A percentile compares a stretch with the other conserved stretches of the same genome.
phyloP scores from a whole-genome alignment of 2,797 vertebrate species.

The Sarcoramphus papa region DNA sequence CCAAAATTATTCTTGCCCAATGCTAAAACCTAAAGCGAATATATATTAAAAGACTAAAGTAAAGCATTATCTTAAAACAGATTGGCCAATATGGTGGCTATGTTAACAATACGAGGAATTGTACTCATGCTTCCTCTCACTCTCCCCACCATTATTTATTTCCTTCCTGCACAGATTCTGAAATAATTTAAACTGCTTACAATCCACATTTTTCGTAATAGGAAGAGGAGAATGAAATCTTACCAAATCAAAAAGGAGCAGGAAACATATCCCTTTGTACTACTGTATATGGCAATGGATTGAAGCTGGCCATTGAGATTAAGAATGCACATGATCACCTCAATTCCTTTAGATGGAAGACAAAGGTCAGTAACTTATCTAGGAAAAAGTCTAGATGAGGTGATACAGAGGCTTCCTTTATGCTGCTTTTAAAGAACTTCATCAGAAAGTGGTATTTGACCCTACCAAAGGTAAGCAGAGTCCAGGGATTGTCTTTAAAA shows the following conservation, averaged over 20 bases:
- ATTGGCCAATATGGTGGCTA: background rate
- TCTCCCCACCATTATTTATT: background rate
- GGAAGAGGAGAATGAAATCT: background rate
- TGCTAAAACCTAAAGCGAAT: background rate
- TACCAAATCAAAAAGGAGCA: background rate
- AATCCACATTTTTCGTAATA: background rate
- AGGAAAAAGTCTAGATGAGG: constrained; percentile 15
- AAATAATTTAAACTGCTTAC: background rate
- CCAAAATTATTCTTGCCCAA: background rate
- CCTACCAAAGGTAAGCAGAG: constrained; percentile 18
- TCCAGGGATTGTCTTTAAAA: constrained; percentile 22
- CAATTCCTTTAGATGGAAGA: background rate
- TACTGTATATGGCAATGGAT: background rate
- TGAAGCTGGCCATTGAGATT: constrained; percentile 9
- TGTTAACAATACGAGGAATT: background rate
- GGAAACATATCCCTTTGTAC: background rate
- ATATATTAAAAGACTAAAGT: background rate
- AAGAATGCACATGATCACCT: background rate
- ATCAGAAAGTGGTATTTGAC: constrained; percentile 46
- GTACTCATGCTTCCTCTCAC: background rate
- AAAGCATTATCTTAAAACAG: background rate
- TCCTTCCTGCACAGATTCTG: background rate
- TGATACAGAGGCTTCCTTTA: constrained; percentile 12
- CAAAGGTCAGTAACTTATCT: constrained; percentile 8
- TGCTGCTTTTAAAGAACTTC: constrained; percentile 19